Conservation (phyloP, 1,140 invertebrate species). For the Thaumetopoea pityocampa region DNA sequence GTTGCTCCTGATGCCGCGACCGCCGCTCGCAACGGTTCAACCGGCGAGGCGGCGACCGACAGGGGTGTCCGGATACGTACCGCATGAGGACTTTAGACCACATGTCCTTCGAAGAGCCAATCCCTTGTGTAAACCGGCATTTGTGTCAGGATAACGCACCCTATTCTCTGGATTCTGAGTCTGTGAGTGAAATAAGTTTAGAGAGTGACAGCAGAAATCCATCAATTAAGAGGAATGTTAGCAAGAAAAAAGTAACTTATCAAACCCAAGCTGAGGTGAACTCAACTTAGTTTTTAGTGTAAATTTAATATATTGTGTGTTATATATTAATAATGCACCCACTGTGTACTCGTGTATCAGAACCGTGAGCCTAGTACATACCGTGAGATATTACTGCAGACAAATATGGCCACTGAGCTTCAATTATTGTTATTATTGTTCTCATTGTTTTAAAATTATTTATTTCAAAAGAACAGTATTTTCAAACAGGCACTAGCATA, state of each 20-base stretch:
- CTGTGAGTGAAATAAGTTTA: slow-evolving; percentile 60
- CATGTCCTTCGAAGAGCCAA: slow-evolving; percentile 43
- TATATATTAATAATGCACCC: too few relatives aligned
- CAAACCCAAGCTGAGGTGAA: slow-evolving; percentile 66
- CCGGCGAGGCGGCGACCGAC: slow-evolving; percentile 41
- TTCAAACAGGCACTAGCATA: too few relatives aligned
- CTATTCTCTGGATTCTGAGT: slow-evolving; percentile 55
- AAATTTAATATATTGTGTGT: slow-evolving; percentile 10
- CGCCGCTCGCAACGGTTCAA: slow-evolving; percentile 39
- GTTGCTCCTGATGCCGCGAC: slow-evolving; percentile 58
- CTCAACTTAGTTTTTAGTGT: slow-evolving; percentile 36
- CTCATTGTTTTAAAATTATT: too few relatives aligned
- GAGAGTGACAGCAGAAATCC: slow-evolving; percentile 60
- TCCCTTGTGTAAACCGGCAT: slow-evolving; percentile 49
- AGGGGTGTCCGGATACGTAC: slow-evolving; percentile 30
- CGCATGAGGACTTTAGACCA: slow-evolving; percentile 45
- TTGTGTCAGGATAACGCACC: slow-evolving; percentile 33
- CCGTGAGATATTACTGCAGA: too few relatives aligned
- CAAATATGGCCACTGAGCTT: too few relatives aligned
- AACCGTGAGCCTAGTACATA: too few relatives aligned
- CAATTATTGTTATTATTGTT: too few relatives aligned
- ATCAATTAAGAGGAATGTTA: slow-evolving; percentile 41
- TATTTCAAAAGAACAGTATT: too few relatives aligned
- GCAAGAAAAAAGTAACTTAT: slow-evolving; percentile 60
- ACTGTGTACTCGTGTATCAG: too few relatives aligned